Evolutionary conservation across 2,113 vertebrate species (phyloP).

Genomic region (Burhinus oedicnemus): DNA sequence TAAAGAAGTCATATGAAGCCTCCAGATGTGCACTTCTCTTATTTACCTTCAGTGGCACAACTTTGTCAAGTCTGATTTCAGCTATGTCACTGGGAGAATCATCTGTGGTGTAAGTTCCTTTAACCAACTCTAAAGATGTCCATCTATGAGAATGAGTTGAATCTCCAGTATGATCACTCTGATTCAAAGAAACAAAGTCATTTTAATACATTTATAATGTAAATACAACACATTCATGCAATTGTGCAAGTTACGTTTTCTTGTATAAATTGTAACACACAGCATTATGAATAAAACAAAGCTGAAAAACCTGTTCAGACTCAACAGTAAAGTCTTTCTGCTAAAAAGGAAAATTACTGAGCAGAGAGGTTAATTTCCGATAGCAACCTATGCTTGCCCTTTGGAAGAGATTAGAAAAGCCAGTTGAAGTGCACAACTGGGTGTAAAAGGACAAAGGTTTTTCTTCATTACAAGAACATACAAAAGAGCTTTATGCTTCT

Average conservation of each 20-base stretch:
- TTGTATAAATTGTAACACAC: background rate
- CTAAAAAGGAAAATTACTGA: background rate
- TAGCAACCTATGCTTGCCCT: background rate
- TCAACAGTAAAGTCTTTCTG: background rate
- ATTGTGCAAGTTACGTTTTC: background rate
- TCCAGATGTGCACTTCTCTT: background rate
- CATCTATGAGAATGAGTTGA: slow-evolving; percentile 95
- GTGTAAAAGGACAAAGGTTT: background rate
- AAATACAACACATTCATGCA: background rate
- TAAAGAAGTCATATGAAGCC: background rate
- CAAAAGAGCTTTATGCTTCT: background rate
- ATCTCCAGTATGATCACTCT: slow-evolving; percentile 96
- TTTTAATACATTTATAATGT: background rate
- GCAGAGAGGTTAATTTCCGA: background rate
- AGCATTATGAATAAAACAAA: background rate
- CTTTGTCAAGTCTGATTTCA: slow-evolving; percentile 96
- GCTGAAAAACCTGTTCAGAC: background rate
- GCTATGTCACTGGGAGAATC: slow-evolving; percentile 97
- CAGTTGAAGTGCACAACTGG: background rate
- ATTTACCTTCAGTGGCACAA: slow-evolving; percentile 93
- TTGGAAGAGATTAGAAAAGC: background rate
- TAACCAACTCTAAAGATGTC: slow-evolving; percentile 96
- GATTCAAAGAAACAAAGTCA: slow-evolving; percentile 38
- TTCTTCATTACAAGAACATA: background rate
- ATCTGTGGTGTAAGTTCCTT: slow-evolving; percentile 97